phyloP scores from a whole-genome alignment of 2,113 vertebrate genomes.

The Tringa solitaria region DNA sequence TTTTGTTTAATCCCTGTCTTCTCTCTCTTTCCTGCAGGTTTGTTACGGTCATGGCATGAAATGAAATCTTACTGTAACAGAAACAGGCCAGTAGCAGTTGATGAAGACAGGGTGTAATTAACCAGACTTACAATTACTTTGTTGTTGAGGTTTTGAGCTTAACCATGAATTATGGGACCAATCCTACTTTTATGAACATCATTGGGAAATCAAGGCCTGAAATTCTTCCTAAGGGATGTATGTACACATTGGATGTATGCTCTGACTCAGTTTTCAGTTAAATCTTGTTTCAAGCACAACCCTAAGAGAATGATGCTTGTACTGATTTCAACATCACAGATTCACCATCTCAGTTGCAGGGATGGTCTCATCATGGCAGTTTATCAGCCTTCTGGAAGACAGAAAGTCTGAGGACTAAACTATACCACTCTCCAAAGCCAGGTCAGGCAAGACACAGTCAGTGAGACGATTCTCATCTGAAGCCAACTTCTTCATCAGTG shows the following conservation, averaged over 20 bases:
- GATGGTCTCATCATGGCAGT: background rate
- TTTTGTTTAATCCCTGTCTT: background rate
- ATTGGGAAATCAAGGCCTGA: constrained; percentile 15
- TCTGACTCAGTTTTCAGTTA: constrained; percentile 22
- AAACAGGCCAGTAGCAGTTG: background rate
- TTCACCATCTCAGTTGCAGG: background rate
- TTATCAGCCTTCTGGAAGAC: background rate
- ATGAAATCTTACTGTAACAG: background rate
- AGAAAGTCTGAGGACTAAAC: background rate
- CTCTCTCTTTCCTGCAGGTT: background rate
- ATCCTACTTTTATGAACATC: constrained; percentile 14
- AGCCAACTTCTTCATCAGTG: background rate
- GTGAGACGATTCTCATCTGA: background rate
- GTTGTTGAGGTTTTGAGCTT: background rate
- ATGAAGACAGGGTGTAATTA: background rate
- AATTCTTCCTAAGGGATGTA: background rate
- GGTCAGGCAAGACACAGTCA: background rate
- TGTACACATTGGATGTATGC: background rate
- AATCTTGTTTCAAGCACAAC: background rate
- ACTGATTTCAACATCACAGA: constrained; percentile 19
- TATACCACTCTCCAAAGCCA: background rate
- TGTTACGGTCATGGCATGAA: background rate
- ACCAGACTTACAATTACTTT: background rate
- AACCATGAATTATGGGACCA: background rate
- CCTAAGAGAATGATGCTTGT: background rate